Percentiles rank a stretch among this genome's conserved stretches.
These are phyloP conservation scores for Gasterosteus aculeatus DNA, from an alignment of 2,113 vertebrate genomes.

Conservation along the genomic window DNA sequence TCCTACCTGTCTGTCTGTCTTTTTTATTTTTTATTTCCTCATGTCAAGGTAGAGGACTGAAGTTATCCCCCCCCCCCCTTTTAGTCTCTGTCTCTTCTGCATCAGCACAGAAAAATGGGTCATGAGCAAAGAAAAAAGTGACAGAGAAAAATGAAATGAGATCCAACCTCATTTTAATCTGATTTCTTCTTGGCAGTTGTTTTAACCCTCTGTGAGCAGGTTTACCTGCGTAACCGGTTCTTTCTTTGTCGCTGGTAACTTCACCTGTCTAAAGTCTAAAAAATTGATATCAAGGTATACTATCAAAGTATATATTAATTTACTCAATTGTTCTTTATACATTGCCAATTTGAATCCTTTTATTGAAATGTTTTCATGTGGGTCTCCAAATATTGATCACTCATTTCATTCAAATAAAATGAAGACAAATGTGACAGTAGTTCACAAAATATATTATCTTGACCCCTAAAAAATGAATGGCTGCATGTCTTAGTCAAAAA, in stretches of 20 bases:
- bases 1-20: conserved; percentile 28
- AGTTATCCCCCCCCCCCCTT: conserved; percentile 44
- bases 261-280: not conserved
- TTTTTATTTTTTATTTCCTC: conserved; percentile 29
- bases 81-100: conserved; percentile 46
- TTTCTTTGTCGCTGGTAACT: not conserved
- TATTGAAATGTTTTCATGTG: not conserved
- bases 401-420: conserved; percentile 21
- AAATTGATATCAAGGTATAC: too few relatives aligned
- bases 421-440: not conserved
- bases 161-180: conserved; percentile 75
- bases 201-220: conserved; percentile 67
- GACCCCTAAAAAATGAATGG: not conserved
- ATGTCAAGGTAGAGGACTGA: conserved; percentile 55
- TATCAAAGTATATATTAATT: too few relatives aligned
- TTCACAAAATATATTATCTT: not conserved
- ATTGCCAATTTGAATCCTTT: too few relatives aligned
- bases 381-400: not conserved
- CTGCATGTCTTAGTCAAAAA: not conserved
- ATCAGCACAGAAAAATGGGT: conserved; percentile 72
- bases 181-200: conserved; percentile 70
- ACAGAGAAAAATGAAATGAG: conserved; percentile 73
- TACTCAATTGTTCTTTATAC: too few relatives aligned
- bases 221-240: not conserved
- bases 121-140: conserved; percentile 69